Base-by-base conservation (phyloP, 1,140 invertebrate genomes). In the Drosophila lacertosa region DNA sequence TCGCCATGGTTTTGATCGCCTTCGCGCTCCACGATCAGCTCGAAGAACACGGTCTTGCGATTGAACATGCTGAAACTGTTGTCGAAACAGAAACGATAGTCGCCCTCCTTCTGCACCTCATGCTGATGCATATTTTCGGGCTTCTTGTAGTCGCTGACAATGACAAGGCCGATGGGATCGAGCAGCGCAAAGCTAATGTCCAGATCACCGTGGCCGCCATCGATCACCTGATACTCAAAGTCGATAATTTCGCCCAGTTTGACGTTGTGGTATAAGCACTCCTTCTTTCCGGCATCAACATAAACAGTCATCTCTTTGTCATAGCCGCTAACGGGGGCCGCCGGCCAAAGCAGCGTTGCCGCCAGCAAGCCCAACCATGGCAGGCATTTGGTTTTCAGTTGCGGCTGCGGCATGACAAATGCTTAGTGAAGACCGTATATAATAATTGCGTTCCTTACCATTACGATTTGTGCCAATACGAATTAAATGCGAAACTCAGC, bases 11-110 rank as follows among this genome's bases (percentile, higher is more conserved):
- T 53, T 37, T 74, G 66, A 13, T 89, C 81, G 11, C 82, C 93
- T 26, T 94, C 93, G 4, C 93, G 92, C 60, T 96, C 94, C 26
- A 96, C 93, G 63, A 95, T 92, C 2, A 97, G 81, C 86, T 97
- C 96, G 89, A 97, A 96, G 88, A 96, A 97, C 0, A 97, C 95
- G 18, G 95, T 94, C 91, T 97, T 97, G 7, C 93, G 92, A 71
- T 95, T 95, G 88, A 96, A 96, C 9, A 94, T 93, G 79, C 95
- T 96, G 83, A 96, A 96, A 3, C 93, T 94, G 82, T 97, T 97
- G 83, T 97, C 96, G 83, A 97, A 96, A 82, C 96, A 97, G 74
- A 97, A 94, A 66, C 94, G 93, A 89, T 95, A 96, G 76, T 96
- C 95, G 3, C 96, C 96, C 39, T 93, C 92, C 60, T 93, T 91